phyloP scores from a whole-genome alignment of 2,888 invertebrate genomes.

The Platycheirus albimanus region DNA sequence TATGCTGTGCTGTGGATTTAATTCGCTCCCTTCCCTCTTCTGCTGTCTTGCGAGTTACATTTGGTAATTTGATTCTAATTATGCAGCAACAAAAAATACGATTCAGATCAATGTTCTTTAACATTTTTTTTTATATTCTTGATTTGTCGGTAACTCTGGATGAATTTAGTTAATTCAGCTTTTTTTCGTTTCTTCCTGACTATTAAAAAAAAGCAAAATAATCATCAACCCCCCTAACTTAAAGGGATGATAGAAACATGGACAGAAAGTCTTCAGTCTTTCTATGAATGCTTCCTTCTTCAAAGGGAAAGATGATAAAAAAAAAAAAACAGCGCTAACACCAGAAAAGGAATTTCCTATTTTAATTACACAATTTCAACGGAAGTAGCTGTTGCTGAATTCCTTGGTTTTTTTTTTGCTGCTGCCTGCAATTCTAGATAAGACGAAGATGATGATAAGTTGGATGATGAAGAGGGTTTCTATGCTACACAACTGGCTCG shows the following conservation, averaged over 20 bases:
- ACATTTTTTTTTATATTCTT: conserved; percentile 21
- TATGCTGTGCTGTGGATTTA: too few species aligned
- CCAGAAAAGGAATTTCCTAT: conserved; percentile 57
- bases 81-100: conserved; percentile 10
- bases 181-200: conserved; percentile 14
- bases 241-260: conserved; percentile 47
- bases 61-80: conserved; percentile 56
- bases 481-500: background rate
- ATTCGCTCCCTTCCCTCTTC: background rate
- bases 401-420: conserved; percentile 24
- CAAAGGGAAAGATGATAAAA: background rate
- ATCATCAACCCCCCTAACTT: conserved; percentile 18
- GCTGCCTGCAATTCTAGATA: conserved; percentile 61
- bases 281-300: conserved; percentile 22
- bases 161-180: conserved; percentile 59
- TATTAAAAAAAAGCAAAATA: conserved; percentile 16
- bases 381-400: conserved; percentile 60
- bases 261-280: background rate
- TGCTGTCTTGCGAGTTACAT: conserved; percentile 5
- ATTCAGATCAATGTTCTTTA: conserved; percentile 13
- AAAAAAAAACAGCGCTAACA: conserved; percentile 1
- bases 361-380: conserved; percentile 64
- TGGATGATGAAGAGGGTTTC: background rate
- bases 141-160: conserved; percentile 27
- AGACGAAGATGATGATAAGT: conserved; percentile 42